These are phyloP conservation scores for Drosophila barbarae DNA, from an alignment of 2,888 invertebrate genomes.

Conservation along the genomic window DNA sequence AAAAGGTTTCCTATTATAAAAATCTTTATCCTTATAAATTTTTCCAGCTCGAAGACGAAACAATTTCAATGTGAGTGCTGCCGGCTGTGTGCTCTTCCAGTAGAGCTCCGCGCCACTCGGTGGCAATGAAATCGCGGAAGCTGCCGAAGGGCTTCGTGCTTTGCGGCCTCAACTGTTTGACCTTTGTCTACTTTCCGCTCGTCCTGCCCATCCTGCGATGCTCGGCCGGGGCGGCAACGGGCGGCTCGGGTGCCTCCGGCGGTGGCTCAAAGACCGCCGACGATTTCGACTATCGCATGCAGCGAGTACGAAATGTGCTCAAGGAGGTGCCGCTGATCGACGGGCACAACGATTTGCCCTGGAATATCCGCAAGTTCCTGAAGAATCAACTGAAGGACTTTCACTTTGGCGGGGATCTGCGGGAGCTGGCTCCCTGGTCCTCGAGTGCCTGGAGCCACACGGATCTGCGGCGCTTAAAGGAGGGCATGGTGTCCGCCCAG, in stretches of 20 bases:
- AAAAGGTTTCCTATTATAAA: background rate
- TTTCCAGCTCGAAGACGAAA: slow-evolving; percentile 53
- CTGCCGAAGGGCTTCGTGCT: slow-evolving; percentile 79
- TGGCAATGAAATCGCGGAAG: slow-evolving; percentile 80
- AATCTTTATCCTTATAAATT: slow-evolving; percentile 4
- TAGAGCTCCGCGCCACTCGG: slow-evolving; percentile 64
- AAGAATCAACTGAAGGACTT: slow-evolving; percentile 83
- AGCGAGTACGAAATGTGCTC: slow-evolving; percentile 82
- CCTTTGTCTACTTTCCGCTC: slow-evolving; percentile 78
- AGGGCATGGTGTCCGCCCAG: slow-evolving; percentile 90
- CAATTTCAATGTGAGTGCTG: slow-evolving; percentile 77
- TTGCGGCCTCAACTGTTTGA: slow-evolving; percentile 80
- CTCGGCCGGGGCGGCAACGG: slow-evolving; percentile 60
- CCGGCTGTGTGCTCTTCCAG: slow-evolving; percentile 66
- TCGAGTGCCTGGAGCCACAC: slow-evolving; percentile 89
- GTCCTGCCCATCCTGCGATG: slow-evolving; percentile 78
- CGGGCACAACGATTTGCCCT: slow-evolving; percentile 85
- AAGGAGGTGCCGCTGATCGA: slow-evolving; percentile 84
- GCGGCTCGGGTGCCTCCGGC: slow-evolving; percentile 7
- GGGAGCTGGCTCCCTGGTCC: slow-evolving; percentile 87
- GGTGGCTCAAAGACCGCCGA: slow-evolving; percentile 59
- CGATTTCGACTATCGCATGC: slow-evolving; percentile 82
- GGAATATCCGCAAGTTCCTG: slow-evolving; percentile 85
- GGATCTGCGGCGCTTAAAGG: slow-evolving; percentile 86
- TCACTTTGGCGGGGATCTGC: slow-evolving; percentile 84